Conservation (phyloP, 2,888 invertebrate genomes). For the Aporophyla nigra region DNA sequence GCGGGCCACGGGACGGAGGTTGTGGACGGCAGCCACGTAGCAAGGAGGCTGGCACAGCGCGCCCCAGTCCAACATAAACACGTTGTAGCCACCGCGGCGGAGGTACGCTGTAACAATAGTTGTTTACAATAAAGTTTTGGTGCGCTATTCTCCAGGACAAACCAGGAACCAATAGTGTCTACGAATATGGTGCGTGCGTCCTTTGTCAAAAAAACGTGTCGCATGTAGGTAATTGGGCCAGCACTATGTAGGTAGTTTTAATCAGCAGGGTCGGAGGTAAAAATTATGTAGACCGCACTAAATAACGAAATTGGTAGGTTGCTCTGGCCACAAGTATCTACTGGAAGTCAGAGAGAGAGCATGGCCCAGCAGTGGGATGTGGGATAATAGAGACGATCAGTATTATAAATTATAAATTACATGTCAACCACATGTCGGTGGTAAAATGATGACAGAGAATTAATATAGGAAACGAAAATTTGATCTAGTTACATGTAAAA, state of each 20-base stretch:
- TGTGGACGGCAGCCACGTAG: constrained; percentile 94
- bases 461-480: neutral
- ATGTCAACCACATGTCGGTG: neutral
- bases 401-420: neutral
- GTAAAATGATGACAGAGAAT: neutral
- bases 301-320: neutral
- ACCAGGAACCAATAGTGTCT: neutral
- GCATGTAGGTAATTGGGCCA: too few species aligned
- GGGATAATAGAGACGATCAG: neutral
- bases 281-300: neutral
- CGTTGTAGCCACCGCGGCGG: constrained; percentile 94
- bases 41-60: constrained; percentile 93
- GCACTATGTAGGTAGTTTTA: neutral
- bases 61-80: constrained; percentile 95
- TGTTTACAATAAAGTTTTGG: too few species aligned
- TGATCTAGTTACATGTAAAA: neutral
- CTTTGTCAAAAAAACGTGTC: neutral
- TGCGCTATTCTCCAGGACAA: neutral
- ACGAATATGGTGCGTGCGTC: neutral
- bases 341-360: neutral
- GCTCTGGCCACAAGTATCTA: neutral
- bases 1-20: constrained; percentile 93
- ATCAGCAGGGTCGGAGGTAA: neutral
- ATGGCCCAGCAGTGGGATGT: too few species aligned
- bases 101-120: constrained; percentile 91